Evolutionary conservation across 2,888 invertebrate genomes (phyloP).

Genomic region (Hipparchia sbordonii): DNA sequence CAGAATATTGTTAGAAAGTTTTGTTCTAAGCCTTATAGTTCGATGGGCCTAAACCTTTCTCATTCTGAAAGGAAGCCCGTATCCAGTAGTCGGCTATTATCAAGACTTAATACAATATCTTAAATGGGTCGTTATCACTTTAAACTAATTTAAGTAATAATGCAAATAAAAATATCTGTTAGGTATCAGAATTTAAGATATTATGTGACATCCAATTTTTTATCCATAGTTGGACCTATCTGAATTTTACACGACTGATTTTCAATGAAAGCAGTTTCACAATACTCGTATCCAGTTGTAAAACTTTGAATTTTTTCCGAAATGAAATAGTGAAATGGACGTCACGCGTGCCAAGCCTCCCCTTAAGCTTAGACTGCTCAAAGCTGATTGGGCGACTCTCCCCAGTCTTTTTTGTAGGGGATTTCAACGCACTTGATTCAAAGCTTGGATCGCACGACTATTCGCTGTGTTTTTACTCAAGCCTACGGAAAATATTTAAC

Average conservation of each 20-base stretch:
- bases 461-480: conserved; percentile 23
- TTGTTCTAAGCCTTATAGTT: too few relatives aligned
- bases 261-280: background rate
- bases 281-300: background rate
- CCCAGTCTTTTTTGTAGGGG: conserved; percentile 56
- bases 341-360: conserved; percentile 46
- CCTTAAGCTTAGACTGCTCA: conserved; percentile 44
- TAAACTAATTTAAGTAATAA: too few relatives aligned
- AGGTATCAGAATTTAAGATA: too few relatives aligned
- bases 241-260: background rate
- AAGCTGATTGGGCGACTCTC: conserved; percentile 56
- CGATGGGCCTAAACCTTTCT: too few relatives aligned
- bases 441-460: conserved; percentile 47
- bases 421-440: conserved; percentile 51
- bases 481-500: conserved; percentile 21
- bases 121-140: too few relatives aligned
- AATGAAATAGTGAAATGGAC: conserved; percentile 9
- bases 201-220: too few relatives aligned
- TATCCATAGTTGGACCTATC: too few relatives aligned
- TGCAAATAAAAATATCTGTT: too few relatives aligned
- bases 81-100: too few relatives aligned
- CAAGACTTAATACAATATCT: too few relatives aligned
- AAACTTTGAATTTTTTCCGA: background rate
- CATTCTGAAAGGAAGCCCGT: too few relatives aligned
- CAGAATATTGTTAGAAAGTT: too few relatives aligned